Evolutionary conservation across 2,888 invertebrate genomes (phyloP).

Genomic region (Atrina japonica): DNA sequence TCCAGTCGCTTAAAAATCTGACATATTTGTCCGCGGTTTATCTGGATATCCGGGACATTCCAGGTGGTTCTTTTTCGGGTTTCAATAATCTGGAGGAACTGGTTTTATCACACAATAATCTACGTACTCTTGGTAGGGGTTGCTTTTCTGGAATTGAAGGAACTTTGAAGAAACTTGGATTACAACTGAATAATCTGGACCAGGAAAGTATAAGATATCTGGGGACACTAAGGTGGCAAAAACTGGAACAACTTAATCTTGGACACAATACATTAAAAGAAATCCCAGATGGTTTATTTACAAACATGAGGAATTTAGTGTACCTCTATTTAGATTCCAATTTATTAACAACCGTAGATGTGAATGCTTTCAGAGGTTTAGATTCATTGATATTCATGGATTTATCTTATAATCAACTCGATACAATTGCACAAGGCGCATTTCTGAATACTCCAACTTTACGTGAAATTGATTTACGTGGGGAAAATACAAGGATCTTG

Average conservation of each 20-base stretch:
- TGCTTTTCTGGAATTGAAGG: slow-evolving; percentile 55
- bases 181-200: slow-evolving; percentile 36
- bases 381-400: slow-evolving; percentile 52
- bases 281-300: slow-evolving; percentile 58
- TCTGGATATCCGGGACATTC: slow-evolving; percentile 31
- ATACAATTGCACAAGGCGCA: slow-evolving; percentile 36
- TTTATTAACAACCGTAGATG: slow-evolving; percentile 52
- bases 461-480: slow-evolving; percentile 65
- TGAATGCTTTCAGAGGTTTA: slow-evolving; percentile 62
- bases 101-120: slow-evolving; percentile 54
- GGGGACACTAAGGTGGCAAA: slow-evolving; percentile 41
- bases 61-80: slow-evolving; percentile 30
- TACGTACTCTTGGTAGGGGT: slow-evolving; percentile 51
- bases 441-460: slow-evolving; percentile 55
- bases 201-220: slow-evolving; percentile 31
- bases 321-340: slow-evolving; percentile 62
- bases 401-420: slow-evolving; percentile 52
- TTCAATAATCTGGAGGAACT: slow-evolving; percentile 44
- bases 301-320: slow-evolving; percentile 53
- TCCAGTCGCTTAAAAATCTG: slow-evolving; percentile 36
- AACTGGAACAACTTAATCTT: slow-evolving; percentile 57
- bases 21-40: slow-evolving; percentile 32
- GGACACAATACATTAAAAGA: slow-evolving; percentile 50
- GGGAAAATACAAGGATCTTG: slow-evolving; percentile 25
- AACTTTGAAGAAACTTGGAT: slow-evolving; percentile 31